Evolutionary conservation across 2,797 vertebrate genomes (phyloP).

Genomic region (Lutjanus argentimaculatus): DNA sequence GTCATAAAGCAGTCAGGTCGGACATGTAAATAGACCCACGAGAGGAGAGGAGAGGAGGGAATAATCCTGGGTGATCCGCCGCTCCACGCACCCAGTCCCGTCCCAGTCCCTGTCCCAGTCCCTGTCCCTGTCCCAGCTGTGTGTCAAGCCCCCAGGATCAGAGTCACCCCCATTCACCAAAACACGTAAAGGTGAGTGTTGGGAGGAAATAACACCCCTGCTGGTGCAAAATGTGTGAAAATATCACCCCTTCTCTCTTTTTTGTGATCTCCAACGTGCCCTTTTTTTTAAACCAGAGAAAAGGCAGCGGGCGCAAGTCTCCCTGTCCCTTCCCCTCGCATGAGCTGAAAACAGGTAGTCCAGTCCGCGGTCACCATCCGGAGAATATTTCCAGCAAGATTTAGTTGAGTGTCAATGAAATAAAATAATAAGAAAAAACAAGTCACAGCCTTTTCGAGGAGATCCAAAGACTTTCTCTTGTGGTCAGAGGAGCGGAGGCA

Average conservation of each 20-base stretch:
- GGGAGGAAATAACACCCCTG: constrained; percentile 34
- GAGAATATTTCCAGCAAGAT: constrained; percentile 61
- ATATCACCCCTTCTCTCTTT: constrained; percentile 38
- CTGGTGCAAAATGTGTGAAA: constrained; percentile 29
- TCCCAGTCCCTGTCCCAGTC: constrained; percentile 69
- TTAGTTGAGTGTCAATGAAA: constrained; percentile 22
- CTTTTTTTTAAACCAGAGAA: constrained; percentile 42
- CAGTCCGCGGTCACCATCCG: constrained; percentile 68
- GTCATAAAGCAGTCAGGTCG: constrained; percentile 83
- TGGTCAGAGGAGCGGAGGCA: constrained; percentile 62
- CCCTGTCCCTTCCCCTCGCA: constrained; percentile 56
- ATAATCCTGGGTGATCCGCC: constrained; percentile 78
- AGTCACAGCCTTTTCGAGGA: constrained; percentile 31
- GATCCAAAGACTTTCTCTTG: constrained; percentile 66
- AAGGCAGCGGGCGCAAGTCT: constrained; percentile 55
- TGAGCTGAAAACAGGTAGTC: constrained; percentile 72
- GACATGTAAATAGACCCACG: constrained; percentile 85
- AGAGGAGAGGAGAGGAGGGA: constrained; percentile 49
- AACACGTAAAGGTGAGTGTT: constrained; percentile 41
- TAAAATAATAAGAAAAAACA: background rate
- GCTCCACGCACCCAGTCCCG: constrained; percentile 71
- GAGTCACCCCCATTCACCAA: constrained; percentile 79
- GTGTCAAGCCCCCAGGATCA: constrained; percentile 75
- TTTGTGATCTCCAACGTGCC: constrained; percentile 60
- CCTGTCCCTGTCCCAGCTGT: constrained; percentile 65